Evolutionary conservation across 1,140 invertebrate species (phyloP), one percentile per base, ranked within the genome.

Genomic region (Harpegnathos saltator): DNA sequence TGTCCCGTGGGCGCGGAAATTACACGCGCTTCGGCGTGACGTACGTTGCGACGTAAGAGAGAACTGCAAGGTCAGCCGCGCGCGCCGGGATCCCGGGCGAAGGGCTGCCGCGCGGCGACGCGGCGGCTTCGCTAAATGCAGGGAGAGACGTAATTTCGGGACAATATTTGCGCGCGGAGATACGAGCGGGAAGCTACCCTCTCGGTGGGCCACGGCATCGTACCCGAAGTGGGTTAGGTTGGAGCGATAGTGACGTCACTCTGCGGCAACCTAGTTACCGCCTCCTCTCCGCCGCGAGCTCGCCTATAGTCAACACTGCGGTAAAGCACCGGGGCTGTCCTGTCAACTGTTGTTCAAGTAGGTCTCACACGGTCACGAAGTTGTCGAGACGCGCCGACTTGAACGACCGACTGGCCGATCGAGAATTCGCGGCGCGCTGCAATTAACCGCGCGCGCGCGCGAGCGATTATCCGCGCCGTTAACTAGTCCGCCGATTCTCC

Each of bases 261-360:
- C 87, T 89, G 88, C 88, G 88, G 88, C 88, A 89, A 89, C 88
- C 88, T 84, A 89, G 88, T 89, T 89, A 89, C 84, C 66, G 72
- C 63, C 75, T 19, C 48, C 69, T 80, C 82, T 62, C 69, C 82
- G 65, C 56, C 75, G 11, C 52, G 72, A 84, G 33, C 59, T 75
- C 26, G 56, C 38, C 63, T 88, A 88, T 85, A 88, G 87, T 82
- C 83, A 87, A 85, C 83, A 88, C 87, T 88, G 87, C 87, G 86
- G 87, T 88, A 85, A 87, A 87, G 83, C 81, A 80, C 58, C 82
- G 29, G 38, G 15, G 72, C 74, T 65, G 44, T 84, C 69, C 71
- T 87, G 63, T 87, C 85, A 75, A 62, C 63, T 68, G 54, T 66
- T 68, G 44, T 87, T 85, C 24, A 38, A 82, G 38, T 81, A 24